Conservation (phyloP, 2,888 invertebrate genomes). For the Scelioninae gen. 1 region DNA sequence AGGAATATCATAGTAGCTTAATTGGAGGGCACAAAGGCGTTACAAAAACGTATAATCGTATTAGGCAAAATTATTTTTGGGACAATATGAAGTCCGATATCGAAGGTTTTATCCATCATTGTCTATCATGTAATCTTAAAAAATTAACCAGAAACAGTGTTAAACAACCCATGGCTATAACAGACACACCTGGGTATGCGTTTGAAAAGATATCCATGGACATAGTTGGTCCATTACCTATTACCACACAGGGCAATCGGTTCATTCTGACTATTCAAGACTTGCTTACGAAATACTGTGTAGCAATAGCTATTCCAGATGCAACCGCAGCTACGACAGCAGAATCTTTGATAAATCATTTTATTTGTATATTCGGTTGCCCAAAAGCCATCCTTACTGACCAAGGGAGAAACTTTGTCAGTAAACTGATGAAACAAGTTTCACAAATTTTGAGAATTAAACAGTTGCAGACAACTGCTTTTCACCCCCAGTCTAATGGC, state of each 20-base stretch:
- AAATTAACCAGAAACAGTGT: background rate
- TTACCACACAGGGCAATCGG: background rate
- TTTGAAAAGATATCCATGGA: slow-evolving; percentile 8
- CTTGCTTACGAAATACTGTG: background rate
- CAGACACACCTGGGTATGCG: slow-evolving; percentile 2
- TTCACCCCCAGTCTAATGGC: slow-evolving; percentile 7
- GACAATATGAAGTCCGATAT: slow-evolving; percentile 1
- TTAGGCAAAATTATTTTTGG: background rate
- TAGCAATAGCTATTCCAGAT: background rate
- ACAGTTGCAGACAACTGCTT: slow-evolving; percentile 6
- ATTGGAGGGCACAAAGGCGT: background rate
- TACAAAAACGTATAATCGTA: background rate
- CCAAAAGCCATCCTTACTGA: slow-evolving; percentile 10
- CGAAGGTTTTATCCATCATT: background rate
- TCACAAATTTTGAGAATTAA: background rate
- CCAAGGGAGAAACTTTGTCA: slow-evolving; percentile 10
- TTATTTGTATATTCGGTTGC: slow-evolving; percentile 4
- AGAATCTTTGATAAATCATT: background rate
- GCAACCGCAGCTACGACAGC: background rate
- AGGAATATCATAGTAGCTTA: background rate
- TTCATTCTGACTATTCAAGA: slow-evolving; percentile 6
- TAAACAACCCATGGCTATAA: background rate
- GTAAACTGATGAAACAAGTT: slow-evolving; percentile 13
- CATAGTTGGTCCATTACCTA: slow-evolving; percentile 8
- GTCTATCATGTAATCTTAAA: slow-evolving; percentile 1